Conservation (phyloP, 2,113 vertebrate species). For the Myrmecobius fasciatus region DNA sequence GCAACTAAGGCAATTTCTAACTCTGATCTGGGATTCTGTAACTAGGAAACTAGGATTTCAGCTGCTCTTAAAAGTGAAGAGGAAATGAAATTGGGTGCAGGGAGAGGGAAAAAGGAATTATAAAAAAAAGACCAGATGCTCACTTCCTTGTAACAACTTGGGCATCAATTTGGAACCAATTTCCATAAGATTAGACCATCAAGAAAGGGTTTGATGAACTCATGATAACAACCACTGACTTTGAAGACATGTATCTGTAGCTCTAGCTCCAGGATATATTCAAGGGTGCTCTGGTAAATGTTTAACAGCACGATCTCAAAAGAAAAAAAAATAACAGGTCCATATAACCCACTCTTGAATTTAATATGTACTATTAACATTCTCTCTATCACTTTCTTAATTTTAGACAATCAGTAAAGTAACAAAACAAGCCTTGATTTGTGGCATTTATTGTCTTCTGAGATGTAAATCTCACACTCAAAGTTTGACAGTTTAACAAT, state of each 20-base stretch:
- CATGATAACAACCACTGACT: not conserved
- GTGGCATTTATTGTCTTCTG: not conserved
- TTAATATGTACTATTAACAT: not conserved
- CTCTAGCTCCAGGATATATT: not conserved
- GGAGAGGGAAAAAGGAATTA: not conserved
- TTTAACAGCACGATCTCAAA: not conserved
- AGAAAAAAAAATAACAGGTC: not conserved
- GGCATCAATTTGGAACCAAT: not conserved
- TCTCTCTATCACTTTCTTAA: not conserved
- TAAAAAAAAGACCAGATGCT: not conserved
- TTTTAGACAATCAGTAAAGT: not conserved
- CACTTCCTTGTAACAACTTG: not conserved
- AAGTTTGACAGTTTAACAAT: not conserved
- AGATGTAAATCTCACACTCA: not conserved
- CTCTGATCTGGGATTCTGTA: not conserved
- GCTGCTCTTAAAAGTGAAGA: not conserved
- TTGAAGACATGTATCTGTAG: not conserved
- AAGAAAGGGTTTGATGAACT: not conserved
- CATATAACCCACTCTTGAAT: not conserved
- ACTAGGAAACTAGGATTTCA: not conserved
- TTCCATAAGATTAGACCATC: not conserved
- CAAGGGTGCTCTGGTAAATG: not conserved
- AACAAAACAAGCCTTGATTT: not conserved
- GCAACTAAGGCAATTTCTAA: not conserved
- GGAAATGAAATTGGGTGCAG: not conserved